Evolutionary conservation across 1,140 invertebrate genomes (phyloP), one percentile per base, ranked within the genome.

Genomic region (Leptoteleia sp.): DNA sequence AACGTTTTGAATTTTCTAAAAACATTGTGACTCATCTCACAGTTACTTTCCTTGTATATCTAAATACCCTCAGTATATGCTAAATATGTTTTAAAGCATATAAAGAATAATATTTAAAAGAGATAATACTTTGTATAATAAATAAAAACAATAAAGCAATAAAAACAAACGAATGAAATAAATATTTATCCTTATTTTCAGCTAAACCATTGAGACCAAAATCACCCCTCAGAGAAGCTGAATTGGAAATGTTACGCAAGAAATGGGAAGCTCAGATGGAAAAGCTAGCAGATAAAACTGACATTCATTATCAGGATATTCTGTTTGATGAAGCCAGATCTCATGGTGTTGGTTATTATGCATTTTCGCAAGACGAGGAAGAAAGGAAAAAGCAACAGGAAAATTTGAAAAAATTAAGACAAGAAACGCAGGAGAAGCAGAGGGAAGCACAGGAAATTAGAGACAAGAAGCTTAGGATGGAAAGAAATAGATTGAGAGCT

Each of bases 261-360:
- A 91, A 91, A 65, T 93, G 93, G 93, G 92, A 93, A 73, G 88
- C 92, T 45, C 93, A 94, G 81, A 92, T 92, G 52, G 84, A 85
- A 22, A 90, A 88, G 83, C 84, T 91, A 9, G 83, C 70, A 7
- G 88, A 80, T 86, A 95, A 91, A 89, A 91, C 37, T 72, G 92
- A 95, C 82, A 93, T 97, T 50, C 96, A 97, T 89, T 98, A 98
- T 84, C 93, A 97, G 87, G 96, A 97, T 89, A 90, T 98, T 31
- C 90, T 95, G 8, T 97, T 95, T 86, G 94, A 96, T 88, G 96
- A 98, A 92, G 95, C 96, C 0, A 91, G 96, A 68, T 91, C 92
- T 1, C 96, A 98, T 85, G 97, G 96, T 82, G 95, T 96, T 8
- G 95, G 94, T 12, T 98, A 96, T 85, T 98, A 94, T 88, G 91